Conservation (phyloP, 2,888 invertebrate species). For the Salpingus planirostris region DNA sequence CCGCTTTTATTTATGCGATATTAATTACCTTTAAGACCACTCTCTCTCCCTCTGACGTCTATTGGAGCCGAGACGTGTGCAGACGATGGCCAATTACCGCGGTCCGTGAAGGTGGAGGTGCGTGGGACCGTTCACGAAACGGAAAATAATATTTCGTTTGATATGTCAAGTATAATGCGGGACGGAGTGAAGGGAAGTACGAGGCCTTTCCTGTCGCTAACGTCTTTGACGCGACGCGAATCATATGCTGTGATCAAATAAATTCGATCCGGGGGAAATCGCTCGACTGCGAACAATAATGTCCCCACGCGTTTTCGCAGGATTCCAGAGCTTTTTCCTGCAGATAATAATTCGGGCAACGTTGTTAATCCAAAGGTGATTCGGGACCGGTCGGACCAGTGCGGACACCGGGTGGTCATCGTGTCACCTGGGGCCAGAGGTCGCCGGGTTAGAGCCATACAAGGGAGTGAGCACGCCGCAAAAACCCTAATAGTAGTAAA, state of each 20-base stretch:
- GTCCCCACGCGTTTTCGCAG: conserved; percentile 6
- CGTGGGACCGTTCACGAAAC: neutral
- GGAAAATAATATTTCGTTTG: conserved; percentile 7
- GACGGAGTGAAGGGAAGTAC: too few species aligned
- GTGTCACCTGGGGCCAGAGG: conserved; percentile 35
- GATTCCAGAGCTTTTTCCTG: too few species aligned
- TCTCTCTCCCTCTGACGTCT: too few species aligned
- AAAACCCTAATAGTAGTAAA: conserved; percentile 42
- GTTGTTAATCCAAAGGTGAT: too few species aligned
- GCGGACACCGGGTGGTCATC: conserved; percentile 28
- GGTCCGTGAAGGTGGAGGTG: neutral
- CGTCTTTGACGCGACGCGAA: conserved; percentile 17
- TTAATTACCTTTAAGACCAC: too few species aligned
- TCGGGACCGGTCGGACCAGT: conserved; percentile 31
- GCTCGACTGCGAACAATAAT: conserved; percentile 23
- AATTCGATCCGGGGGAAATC: conserved; percentile 19
- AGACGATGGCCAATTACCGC: too few species aligned
- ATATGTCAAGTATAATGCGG: too few species aligned
- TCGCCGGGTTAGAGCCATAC: conserved; percentile 29
- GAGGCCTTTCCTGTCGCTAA: conserved; percentile 7
- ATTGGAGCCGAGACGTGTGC: too few species aligned
- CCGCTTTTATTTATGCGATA: too few species aligned
- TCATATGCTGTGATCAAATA: conserved; percentile 23
- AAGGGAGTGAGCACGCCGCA: conserved; percentile 44
- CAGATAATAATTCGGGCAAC: too few species aligned